Conservation (phyloP, 2,797 vertebrate genomes). For the Diplodus sargus region DNA sequence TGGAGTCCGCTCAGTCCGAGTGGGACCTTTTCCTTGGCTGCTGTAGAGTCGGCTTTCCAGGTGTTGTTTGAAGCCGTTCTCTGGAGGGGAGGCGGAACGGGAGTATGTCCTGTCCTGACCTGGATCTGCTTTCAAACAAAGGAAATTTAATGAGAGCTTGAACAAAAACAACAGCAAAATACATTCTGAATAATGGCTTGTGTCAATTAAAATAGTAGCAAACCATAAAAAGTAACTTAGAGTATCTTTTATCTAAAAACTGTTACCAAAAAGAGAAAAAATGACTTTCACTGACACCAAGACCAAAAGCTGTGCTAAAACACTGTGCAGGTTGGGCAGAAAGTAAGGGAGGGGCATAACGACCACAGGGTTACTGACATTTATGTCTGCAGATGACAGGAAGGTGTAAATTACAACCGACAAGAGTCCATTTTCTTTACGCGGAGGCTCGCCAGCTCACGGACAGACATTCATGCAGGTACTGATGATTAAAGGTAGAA, state of each 20-base stretch:
- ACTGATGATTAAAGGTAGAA: slow-evolving; percentile 7
- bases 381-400: slow-evolving; percentile 50
- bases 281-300: slow-evolving; percentile 17
- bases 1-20: slow-evolving; percentile 78
- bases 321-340: slow-evolving; percentile 24
- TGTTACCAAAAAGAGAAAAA: slow-evolving; percentile 28
- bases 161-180: background rate
- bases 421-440: slow-evolving; percentile 38
- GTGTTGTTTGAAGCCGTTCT: slow-evolving; percentile 86
- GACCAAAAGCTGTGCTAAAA: slow-evolving; percentile 26
- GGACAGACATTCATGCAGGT: slow-evolving; percentile 18
- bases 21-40: slow-evolving; percentile 92
- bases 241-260: background rate
- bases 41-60: slow-evolving; percentile 84
- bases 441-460: slow-evolving; percentile 21
- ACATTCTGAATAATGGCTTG: background rate
- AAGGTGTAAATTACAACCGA: slow-evolving; percentile 69
- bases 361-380: slow-evolving; percentile 54
- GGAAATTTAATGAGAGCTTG: background rate
- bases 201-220: background rate
- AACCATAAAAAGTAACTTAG: too few relatives aligned
- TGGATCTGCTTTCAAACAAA: slow-evolving; percentile 67
- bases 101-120: slow-evolving; percentile 78
- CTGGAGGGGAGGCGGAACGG: slow-evolving; percentile 84
- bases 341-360: slow-evolving; percentile 30